Percentiles rank a stretch among this genome's conserved stretches.
Conservation (phyloP, 2,113 vertebrate species). For the Sorex araneus region DNA sequence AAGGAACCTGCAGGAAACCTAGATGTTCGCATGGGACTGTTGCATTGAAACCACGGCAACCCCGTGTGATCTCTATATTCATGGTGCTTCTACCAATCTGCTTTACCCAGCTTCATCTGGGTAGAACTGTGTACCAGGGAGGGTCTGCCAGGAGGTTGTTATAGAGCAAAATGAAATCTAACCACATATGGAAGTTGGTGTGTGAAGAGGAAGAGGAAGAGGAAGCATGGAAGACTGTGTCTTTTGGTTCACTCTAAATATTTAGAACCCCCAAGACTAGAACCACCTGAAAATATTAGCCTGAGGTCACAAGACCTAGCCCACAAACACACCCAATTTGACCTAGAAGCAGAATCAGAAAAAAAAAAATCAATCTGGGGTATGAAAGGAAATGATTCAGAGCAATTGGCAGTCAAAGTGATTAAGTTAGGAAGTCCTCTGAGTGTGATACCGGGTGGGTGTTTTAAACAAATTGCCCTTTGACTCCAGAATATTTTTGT, state of each 20-base stretch:
- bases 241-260: background rate
- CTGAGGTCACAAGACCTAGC: background rate
- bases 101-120: background rate
- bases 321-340: background rate
- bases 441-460: background rate
- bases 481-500: constrained; percentile 65
- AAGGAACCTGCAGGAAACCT: constrained; percentile 33
- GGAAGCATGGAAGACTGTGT: background rate
- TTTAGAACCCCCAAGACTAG: no score
- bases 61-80: no score
- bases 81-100: background rate
- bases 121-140: background rate
- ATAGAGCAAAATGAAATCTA: constrained; percentile 25
- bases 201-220: background rate
- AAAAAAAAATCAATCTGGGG: background rate
- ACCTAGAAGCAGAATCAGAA: constrained; percentile 15
- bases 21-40: constrained; percentile 34
- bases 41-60: constrained; percentile 1
- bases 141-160: background rate
- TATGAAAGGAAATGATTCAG: constrained; percentile 61
- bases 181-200: background rate
- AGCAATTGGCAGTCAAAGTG: constrained; percentile 20
- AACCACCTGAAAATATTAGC: background rate
- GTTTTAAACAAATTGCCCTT: constrained; percentile 37
- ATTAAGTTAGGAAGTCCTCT: constrained; percentile 44